Conservation (phyloP, 1,140 invertebrate species). For the Globodera ellingtonae region DNA sequence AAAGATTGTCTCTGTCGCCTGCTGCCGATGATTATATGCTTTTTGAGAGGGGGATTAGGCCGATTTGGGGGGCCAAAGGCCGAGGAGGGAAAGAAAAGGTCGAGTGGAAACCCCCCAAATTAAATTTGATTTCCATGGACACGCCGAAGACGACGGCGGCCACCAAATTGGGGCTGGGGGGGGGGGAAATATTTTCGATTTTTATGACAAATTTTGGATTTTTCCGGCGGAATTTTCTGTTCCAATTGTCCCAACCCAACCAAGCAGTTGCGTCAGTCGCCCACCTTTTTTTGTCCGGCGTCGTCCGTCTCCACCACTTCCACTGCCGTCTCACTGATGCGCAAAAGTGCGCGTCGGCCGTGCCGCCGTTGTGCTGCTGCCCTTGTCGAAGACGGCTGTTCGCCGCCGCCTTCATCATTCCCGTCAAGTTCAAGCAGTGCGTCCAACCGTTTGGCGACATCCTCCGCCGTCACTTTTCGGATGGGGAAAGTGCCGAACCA, state of each 20-base stretch:
- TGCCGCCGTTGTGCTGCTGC: neutral
- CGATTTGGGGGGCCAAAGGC: neutral
- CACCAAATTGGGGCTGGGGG: neutral
- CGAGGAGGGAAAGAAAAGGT: neutral
- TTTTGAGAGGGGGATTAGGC: neutral
- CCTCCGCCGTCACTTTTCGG: neutral
- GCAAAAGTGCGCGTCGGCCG: neutral
- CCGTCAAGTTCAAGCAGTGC: slow-evolving; percentile 6
- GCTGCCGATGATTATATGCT: neutral
- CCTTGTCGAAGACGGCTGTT: neutral
- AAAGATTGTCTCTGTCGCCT: neutral
- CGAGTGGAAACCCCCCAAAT: neutral
- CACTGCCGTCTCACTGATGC: neutral
- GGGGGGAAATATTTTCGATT: neutral
- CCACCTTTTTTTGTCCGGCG: slow-evolving; percentile 2
- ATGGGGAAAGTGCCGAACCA: slow-evolving; percentile 11
- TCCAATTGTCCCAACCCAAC: too few relatives aligned
- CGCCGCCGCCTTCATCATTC: neutral
- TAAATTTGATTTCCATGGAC: neutral
- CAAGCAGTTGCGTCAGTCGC: neutral
- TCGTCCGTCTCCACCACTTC: neutral
- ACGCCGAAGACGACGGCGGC: neutral
- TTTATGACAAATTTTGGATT: neutral
- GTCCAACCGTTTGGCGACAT: slow-evolving; percentile 9
- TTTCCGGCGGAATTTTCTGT: too few relatives aligned